Percentiles rank a stretch among this genome's conserved stretches.
phyloP scores from a whole-genome alignment of 2,888 invertebrate genomes.

The Anagyrus pseudococci region DNA sequence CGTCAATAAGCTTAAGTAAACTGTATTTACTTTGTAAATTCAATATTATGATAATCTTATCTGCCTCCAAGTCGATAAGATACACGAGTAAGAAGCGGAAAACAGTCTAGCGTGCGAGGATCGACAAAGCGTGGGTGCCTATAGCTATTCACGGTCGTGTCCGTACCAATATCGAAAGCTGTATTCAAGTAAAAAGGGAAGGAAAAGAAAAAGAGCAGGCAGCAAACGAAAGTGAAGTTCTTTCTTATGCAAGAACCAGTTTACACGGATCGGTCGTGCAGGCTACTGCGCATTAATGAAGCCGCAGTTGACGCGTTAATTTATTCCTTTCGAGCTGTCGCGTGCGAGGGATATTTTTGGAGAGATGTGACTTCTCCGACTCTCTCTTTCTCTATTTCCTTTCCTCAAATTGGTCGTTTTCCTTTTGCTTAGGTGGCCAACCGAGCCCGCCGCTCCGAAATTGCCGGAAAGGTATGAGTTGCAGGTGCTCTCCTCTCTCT shows the following conservation, averaged over 20 bases:
- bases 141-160: too few species aligned
- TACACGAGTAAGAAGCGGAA: background rate
- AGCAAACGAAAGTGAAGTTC: background rate
- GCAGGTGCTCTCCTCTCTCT: background rate
- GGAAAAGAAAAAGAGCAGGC: background rate
- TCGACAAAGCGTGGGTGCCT: too few species aligned
- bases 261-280: background rate
- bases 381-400: background rate
- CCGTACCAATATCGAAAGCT: too few species aligned
- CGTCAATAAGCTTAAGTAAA: background rate
- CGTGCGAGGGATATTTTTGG: constrained; percentile 17
- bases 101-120: background rate
- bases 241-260: background rate
- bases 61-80: constrained; percentile 3
- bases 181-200: background rate
- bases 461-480: background rate
- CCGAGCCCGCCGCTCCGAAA: background rate
- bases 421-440: background rate
- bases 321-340: constrained; percentile 12
- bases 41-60: background rate
- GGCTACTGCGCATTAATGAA: constrained; percentile 2
- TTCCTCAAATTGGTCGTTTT: constrained; percentile 1
- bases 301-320: constrained; percentile 18
- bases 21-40: background rate
- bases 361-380: background rate